phyloP scores from a whole-genome alignment of 1,140 invertebrate genomes.

The Pentalonia nigronervosa region DNA sequence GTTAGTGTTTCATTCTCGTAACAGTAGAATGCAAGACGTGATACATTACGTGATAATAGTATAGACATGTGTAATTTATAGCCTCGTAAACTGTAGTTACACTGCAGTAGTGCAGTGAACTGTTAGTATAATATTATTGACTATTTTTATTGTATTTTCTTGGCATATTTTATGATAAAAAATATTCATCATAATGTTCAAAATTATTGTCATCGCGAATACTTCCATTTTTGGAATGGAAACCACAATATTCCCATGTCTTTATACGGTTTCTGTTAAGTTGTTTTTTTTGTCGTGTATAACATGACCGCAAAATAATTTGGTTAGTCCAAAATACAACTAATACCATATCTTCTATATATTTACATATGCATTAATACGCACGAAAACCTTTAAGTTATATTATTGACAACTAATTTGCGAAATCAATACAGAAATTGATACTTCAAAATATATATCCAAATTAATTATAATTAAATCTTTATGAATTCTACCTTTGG shows the following conservation, averaged over 20 bases:
- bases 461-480: not conserved
- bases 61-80: not conserved
- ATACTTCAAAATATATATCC: not conserved
- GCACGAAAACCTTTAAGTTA: conserved; percentile 23
- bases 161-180: not conserved
- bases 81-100: not conserved
- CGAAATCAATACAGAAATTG: conserved; percentile 36
- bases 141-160: not conserved
- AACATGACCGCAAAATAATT: conserved; percentile 36
- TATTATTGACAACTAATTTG: not conserved
- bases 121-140: not conserved
- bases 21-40: not conserved
- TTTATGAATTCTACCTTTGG: not conserved
- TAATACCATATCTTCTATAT: not conserved
- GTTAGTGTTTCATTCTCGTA: not conserved
- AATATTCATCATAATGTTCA: not conserved
- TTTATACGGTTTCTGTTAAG: conserved; percentile 30
- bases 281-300: not conserved
- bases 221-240: not conserved
- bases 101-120: not conserved
- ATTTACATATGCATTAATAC: not conserved
- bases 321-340: not conserved
- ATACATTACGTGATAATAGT: conserved; percentile 32
- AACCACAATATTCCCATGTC: not conserved
- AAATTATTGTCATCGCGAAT: not conserved